These are phyloP conservation scores for Agrochola lychnidis DNA, from an alignment of 2,888 invertebrate genomes.

Conservation along the genomic window DNA sequence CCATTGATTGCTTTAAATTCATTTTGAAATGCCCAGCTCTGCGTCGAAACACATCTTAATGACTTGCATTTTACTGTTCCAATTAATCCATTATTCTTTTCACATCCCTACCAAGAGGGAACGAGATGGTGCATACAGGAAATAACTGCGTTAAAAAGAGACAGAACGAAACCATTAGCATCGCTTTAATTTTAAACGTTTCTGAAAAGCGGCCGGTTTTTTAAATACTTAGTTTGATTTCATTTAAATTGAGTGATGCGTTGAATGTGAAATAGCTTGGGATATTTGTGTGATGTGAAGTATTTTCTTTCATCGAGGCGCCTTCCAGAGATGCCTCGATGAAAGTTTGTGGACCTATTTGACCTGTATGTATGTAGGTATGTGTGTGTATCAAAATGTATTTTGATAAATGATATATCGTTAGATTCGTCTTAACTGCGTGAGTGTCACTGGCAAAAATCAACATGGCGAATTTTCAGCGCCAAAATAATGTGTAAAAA, in stretches of 20 bases:
- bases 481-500: no score
- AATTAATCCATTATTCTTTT: slow-evolving; percentile 72
- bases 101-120: slow-evolving; percentile 65
- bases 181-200: slow-evolving; percentile 69
- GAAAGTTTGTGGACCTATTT: not conserved
- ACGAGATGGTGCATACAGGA: slow-evolving; percentile 55
- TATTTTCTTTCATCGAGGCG: no score
- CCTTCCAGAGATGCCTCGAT: not conserved
- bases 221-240: slow-evolving; percentile 68
- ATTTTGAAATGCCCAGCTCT: slow-evolving; percentile 59
- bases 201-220: slow-evolving; percentile 68
- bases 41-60: slow-evolving; percentile 67
- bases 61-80: slow-evolving; percentile 70
- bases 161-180: slow-evolving; percentile 63
- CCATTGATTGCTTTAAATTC: slow-evolving; percentile 55
- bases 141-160: slow-evolving; percentile 54
- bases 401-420: no score
- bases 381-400: no score
- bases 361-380: no score
- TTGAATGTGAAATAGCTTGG: slow-evolving; percentile 67
- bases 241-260: slow-evolving; percentile 71
- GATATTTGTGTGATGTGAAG: slow-evolving; percentile 44
- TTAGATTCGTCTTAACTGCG: no score
- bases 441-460: no score
- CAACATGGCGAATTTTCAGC: no score